These are phyloP conservation scores for Drosophila nr. fundita DNA, from an alignment of 2,888 invertebrate species.

Conservation along the genomic window DNA sequence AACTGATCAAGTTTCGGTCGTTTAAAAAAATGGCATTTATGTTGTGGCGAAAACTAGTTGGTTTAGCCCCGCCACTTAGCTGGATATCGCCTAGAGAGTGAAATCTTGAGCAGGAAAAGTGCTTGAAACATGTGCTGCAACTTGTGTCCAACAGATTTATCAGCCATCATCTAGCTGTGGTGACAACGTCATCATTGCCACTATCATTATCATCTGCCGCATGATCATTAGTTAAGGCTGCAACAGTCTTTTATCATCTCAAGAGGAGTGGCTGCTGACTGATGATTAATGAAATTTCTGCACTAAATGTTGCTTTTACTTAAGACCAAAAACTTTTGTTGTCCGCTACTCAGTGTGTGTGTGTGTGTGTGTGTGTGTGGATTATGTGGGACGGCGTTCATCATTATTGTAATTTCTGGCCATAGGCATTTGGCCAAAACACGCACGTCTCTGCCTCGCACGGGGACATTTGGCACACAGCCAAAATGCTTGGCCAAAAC, in stretches of 20 bases:
- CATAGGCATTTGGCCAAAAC: constrained; percentile 51
- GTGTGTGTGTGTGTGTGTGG: constrained; percentile 7
- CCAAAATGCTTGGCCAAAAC: constrained; percentile 49
- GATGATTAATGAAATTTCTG: constrained; percentile 71
- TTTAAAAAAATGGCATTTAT: constrained; percentile 48
- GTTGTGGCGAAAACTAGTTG: constrained; percentile 59
- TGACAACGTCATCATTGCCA: constrained; percentile 29
- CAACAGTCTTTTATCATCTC: constrained; percentile 67
- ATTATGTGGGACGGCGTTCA: constrained; percentile 36
- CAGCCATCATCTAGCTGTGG: constrained; percentile 30
- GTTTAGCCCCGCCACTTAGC: constrained; percentile 44
- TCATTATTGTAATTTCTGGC: constrained; percentile 72
- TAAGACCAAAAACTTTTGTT: constrained; percentile 63
- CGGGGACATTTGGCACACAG: constrained; percentile 50
- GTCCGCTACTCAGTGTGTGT: not conserved
- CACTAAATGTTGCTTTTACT: constrained; percentile 57
- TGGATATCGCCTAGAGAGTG: constrained; percentile 61
- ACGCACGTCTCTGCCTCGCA: constrained; percentile 52
- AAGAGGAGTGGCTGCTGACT: constrained; percentile 24
- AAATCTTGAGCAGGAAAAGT: constrained; percentile 69
- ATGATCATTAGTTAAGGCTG: constrained; percentile 57
- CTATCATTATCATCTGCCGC: constrained; percentile 19
- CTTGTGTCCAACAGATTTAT: constrained; percentile 51
- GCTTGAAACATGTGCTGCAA: constrained; percentile 69
- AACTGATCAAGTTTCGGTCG: constrained; percentile 54